A percentile compares a stretch with the other conserved stretches of the same genome.
phyloP scores from a whole-genome alignment of 2,797 vertebrate genomes.

The Diplodus puntazzo region DNA sequence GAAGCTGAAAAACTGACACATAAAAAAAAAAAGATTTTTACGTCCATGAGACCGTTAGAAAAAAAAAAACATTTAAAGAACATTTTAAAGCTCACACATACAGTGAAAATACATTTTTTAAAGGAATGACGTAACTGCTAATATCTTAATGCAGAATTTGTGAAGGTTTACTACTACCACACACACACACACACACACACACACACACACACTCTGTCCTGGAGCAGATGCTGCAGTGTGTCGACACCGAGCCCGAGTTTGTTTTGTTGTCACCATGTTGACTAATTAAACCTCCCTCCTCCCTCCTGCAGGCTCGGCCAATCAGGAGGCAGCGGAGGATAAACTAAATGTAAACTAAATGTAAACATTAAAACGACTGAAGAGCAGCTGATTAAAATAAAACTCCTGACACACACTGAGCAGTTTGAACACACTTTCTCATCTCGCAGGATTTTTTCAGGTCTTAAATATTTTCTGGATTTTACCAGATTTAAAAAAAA shows the following conservation, averaged over 20 bases:
- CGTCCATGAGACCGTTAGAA: not conserved
- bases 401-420: not conserved
- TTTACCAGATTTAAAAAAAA: not conserved
- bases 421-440: not conserved
- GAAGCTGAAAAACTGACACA: too few species aligned
- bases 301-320: not conserved
- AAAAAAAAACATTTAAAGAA: not conserved
- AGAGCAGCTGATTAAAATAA: too few species aligned
- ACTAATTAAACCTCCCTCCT: not conserved
- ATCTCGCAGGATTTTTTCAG: not conserved
- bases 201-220: not conserved
- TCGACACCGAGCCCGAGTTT: not conserved
- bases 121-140: too few species aligned
- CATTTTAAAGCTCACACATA: too few species aligned
- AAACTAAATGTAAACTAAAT: not conserved
- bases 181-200: slow-evolving; percentile 1
- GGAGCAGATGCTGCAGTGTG: slow-evolving; percentile 11
- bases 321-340: slow-evolving; percentile 19
- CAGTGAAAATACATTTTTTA: too few species aligned
- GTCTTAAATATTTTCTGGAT: not conserved
- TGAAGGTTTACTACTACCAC: not conserved
- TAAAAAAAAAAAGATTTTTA: too few species aligned
- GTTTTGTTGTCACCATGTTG: slow-evolving; percentile 21
- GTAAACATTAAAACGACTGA: not conserved
- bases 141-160: not conserved